A percentile compares a stretch with the other conserved stretches of the same genome.
phyloP scores from a whole-genome alignment of 2,113 vertebrate species.

The Hymenochirus boettgeri region DNA sequence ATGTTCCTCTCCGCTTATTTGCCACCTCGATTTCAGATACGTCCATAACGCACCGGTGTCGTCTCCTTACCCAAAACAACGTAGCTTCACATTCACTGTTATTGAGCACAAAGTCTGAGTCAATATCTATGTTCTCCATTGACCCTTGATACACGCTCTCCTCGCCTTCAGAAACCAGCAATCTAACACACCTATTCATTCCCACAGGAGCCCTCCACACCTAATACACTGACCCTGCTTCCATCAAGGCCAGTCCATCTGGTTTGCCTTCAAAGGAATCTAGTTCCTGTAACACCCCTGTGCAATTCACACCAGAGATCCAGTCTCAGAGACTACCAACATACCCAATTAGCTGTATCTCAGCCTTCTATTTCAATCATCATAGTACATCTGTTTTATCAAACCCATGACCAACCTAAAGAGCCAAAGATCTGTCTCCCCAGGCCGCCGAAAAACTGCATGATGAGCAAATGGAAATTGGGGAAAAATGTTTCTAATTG shows the following conservation, averaged over 20 bases:
- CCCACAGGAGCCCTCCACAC: slow-evolving; percentile 29
- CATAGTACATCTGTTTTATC: slow-evolving; percentile 39
- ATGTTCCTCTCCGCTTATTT: slow-evolving; percentile 41
- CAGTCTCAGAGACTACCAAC: neutral
- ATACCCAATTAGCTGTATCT: neutral
- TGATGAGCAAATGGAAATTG: neutral
- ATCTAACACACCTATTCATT: slow-evolving; percentile 7
- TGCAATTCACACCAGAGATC: neutral
- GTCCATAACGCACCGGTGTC: slow-evolving; percentile 53
- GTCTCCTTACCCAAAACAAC: slow-evolving; percentile 59
- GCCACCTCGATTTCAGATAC: slow-evolving; percentile 46
- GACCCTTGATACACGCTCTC: slow-evolving; percentile 28
- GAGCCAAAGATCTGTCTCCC: accelerated
- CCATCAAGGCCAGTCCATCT: slow-evolving; percentile 38
- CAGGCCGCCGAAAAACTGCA: neutral
- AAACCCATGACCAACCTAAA: neutral
- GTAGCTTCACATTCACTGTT: slow-evolving; percentile 53
- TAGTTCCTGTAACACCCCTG: neutral
- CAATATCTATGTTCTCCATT: slow-evolving; percentile 46
- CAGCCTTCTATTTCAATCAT: slow-evolving; percentile 44
- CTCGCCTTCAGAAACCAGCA: neutral
- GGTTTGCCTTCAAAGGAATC: neutral
- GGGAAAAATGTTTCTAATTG: accelerated
- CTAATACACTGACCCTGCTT: slow-evolving; percentile 31
- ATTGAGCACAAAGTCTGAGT: slow-evolving; percentile 42